Percentiles rank a stretch among this genome's conserved stretches.
These are phyloP conservation scores for Atherinosoma microstoma DNA, from an alignment of 2,797 vertebrate genomes.

Conservation along the genomic window DNA sequence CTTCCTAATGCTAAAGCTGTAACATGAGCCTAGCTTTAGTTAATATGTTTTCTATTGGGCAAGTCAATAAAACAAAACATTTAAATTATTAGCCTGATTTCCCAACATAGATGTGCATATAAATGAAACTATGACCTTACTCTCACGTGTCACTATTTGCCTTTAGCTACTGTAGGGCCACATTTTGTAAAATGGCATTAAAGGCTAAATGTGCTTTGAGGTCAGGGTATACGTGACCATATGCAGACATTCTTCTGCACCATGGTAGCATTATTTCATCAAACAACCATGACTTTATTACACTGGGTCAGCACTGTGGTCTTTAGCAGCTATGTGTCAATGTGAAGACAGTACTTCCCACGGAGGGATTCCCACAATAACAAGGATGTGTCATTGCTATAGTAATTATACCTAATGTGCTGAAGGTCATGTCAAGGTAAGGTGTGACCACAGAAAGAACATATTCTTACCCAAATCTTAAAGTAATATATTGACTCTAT, in stretches of 20 bases:
- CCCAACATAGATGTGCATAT: not conserved
- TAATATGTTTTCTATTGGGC: constrained; percentile 33
- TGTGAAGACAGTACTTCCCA: constrained; percentile 12
- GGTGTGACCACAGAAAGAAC: not conserved
- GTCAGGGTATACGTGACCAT: constrained; percentile 13
- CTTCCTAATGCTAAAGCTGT: not conserved
- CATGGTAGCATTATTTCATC: not conserved
- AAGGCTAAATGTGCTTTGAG: constrained; percentile 1
- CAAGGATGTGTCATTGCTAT: not conserved
- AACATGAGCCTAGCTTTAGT: constrained; percentile 7
- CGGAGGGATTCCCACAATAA: constrained; percentile 1
- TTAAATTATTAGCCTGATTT: constrained; percentile 24
- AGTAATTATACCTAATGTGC: not conserved
- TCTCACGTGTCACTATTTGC: not conserved
- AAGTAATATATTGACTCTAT: not conserved
- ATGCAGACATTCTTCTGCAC: constrained; percentile 16
- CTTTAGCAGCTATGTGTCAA: constrained; percentile 4
- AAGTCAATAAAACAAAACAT: constrained; percentile 36
- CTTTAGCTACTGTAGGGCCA: not conserved
- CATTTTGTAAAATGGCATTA: not conserved
- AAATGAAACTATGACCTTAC: not conserved
- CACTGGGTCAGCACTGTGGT: not conserved
- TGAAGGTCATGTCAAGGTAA: constrained; percentile 4
- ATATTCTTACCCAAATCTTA: not conserved
- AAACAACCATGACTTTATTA: constrained; percentile 22